phyloP scores from a whole-genome alignment of 2,888 invertebrate genomes.

The Microchrysa polita region DNA sequence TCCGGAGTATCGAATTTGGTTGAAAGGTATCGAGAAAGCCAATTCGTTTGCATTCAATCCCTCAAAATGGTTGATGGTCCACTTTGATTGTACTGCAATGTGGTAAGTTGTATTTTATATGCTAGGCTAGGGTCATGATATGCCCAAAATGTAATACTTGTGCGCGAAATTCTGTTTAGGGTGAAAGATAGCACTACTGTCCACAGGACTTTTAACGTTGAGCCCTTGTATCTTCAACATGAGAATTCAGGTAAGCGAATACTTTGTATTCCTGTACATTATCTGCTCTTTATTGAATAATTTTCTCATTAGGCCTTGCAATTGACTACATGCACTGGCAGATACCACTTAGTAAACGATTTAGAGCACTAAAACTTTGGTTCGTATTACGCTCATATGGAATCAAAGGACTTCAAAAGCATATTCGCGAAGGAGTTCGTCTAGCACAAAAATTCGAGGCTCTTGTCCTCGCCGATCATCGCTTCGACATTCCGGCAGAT shows the following conservation, averaged over 20 bases:
- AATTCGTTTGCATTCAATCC: constrained; percentile 98
- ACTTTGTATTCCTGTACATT: too few relatives aligned
- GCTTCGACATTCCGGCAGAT: constrained; percentile 91
- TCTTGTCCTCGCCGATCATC: constrained; percentile 79
- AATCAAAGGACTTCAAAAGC: constrained; percentile 88
- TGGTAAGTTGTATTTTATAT: constrained; percentile 79
- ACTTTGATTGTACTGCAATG: constrained; percentile 99
- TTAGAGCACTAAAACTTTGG: constrained; percentile 94
- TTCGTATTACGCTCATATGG: constrained; percentile 96
- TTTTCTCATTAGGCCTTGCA: constrained; percentile 91
- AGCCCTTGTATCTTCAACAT: constrained; percentile 95
- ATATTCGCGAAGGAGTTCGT: constrained; percentile 90
- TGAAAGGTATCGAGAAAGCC: constrained; percentile 89
- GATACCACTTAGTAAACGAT: constrained; percentile 92
- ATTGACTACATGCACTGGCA: constrained; percentile 99
- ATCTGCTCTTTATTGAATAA: too few relatives aligned
- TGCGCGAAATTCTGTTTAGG: constrained; percentile 67
- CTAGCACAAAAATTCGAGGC: constrained; percentile 92
- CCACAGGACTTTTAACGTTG: constrained; percentile 97
- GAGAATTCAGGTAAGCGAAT: constrained; percentile 86
- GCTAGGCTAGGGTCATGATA: too few relatives aligned
- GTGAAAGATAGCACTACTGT: constrained; percentile 92
- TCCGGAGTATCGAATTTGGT: constrained; percentile 91
- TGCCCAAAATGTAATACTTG: not conserved
- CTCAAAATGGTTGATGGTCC: constrained; percentile 98